Evolutionary conservation across 2,888 invertebrate genomes (phyloP).

Genomic region (Tolmerus cingulatus): DNA sequence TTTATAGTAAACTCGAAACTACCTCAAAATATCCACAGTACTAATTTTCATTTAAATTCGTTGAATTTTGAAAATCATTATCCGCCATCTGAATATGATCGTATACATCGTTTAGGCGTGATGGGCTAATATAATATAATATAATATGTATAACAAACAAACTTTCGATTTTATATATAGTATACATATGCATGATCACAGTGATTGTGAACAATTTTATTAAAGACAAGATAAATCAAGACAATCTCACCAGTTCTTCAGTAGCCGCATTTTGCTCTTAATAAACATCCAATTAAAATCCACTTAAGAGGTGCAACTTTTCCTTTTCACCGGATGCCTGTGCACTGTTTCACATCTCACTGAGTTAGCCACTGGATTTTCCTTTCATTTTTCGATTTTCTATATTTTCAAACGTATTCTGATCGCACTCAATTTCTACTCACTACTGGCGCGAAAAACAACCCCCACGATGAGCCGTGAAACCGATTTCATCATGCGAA

Average conservation of each 20-base stretch:
- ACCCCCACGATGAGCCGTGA: not conserved
- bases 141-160: too few relatives aligned
- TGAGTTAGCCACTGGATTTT: not conserved
- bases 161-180: too few relatives aligned
- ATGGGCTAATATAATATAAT: too few relatives aligned
- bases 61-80: too few relatives aligned
- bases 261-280: conserved; percentile 5
- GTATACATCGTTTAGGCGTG: too few relatives aligned
- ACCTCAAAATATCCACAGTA: too few relatives aligned
- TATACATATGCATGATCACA: too few relatives aligned
- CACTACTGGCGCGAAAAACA: not conserved
- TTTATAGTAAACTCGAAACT: too few relatives aligned
- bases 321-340: not conserved
- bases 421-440: not conserved
- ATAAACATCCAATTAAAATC: conserved; percentile 3
- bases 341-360: conserved; percentile 1
- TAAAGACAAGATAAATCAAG: not conserved
- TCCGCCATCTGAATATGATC: too few relatives aligned
- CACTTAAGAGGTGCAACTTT: not conserved
- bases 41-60: too few relatives aligned
- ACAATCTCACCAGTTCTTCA: conserved; percentile 12
- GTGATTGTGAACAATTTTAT: not conserved
- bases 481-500: conserved; percentile 5
- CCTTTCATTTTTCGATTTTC: not conserved
- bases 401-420: not conserved